Evolutionary conservation across 2,113 vertebrate genomes (phyloP).

Genomic region (Microtus montanus): DNA sequence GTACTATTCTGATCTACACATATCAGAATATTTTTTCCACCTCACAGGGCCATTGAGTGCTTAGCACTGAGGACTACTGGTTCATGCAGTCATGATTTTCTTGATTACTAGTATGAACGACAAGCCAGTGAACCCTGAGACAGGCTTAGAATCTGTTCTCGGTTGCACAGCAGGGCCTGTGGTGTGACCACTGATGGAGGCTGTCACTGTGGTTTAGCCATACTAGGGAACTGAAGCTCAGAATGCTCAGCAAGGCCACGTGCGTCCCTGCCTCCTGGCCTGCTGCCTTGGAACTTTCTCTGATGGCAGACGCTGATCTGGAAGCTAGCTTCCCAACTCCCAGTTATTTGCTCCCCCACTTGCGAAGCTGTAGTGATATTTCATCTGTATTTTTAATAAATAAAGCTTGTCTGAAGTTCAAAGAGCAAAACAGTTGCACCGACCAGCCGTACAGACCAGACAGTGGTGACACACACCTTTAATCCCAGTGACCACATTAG

Average conservation of each 20-base stretch:
- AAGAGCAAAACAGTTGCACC: no score
- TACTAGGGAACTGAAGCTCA: not conserved
- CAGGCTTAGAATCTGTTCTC: not conserved
- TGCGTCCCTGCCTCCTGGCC: no score
- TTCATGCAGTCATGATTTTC: not conserved
- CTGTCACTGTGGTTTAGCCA: not conserved
- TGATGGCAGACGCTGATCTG: not conserved
- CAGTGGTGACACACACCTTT: no score
- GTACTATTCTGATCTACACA: not conserved
- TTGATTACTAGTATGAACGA: not conserved
- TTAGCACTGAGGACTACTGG: not conserved
- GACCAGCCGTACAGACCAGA: no score
- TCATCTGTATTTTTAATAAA: no score
- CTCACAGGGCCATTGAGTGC: not conserved
- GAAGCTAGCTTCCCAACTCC: no score
- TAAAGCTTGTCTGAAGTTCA: no score
- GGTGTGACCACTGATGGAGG: not conserved
- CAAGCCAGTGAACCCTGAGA: not conserved
- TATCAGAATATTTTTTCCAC: not conserved
- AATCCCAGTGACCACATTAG: no score
- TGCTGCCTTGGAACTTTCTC: not conserved
- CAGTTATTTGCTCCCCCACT: not conserved
- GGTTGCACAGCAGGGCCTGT: not conserved
- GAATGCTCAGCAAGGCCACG: no score
- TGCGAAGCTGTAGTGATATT: no score